A percentile compares a stretch with the other conserved stretches of the same genome.
Conservation (phyloP, 2,888 invertebrate species). For the Diploptera punctata region DNA sequence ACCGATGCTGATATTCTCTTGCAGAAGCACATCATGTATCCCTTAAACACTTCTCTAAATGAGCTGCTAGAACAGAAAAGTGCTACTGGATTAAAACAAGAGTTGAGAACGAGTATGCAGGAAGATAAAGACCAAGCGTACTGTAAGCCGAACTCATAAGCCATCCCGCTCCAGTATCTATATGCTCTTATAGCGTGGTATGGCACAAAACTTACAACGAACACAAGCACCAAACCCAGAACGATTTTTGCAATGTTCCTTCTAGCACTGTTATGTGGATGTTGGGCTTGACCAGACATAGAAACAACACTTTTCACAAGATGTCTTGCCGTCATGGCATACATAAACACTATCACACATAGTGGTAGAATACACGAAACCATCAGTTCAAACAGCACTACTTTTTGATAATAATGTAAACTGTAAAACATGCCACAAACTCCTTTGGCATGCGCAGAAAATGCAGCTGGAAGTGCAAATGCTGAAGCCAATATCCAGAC, state of each 20-base stretch:
- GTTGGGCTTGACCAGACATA: not conserved
- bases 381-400: not conserved
- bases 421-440: not conserved
- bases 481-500: not conserved
- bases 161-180: too few species aligned
- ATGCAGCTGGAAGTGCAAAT: not conserved
- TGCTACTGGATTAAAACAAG: conserved; percentile 7
- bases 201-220: not conserved
- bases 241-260: not conserved
- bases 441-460: not conserved
- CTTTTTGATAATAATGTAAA: not conserved
- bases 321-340: not conserved
- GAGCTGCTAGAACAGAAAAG: not conserved
- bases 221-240: not conserved
- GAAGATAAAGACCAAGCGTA: not conserved
- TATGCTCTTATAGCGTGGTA: not conserved
- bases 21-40: not conserved
- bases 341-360: not conserved
- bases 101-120: not conserved
- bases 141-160: not conserved
- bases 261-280: not conserved
- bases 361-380: not conserved
- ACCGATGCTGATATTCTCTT: too few species aligned
- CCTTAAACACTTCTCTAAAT: not conserved
- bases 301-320: not conserved